Evolutionary conservation across 1,140 invertebrate genomes (phyloP).

Genomic region (Bathynomus jamesi): DNA sequence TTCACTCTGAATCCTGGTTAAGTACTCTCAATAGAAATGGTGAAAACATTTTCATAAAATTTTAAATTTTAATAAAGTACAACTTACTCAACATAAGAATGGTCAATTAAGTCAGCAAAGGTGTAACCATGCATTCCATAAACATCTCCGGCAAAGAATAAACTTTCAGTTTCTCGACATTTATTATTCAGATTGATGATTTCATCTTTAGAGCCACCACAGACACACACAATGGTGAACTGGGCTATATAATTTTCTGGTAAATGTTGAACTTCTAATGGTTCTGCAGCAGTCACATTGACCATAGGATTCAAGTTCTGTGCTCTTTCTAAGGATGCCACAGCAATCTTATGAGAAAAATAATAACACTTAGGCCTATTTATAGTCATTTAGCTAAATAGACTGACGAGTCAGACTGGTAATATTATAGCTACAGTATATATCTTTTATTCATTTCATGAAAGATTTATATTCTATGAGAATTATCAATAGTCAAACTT

Average conservation of each 20-base stretch:
- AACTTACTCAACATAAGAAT: conserved; percentile 80
- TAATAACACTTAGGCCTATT: too few species aligned
- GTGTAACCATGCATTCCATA: conserved; percentile 89
- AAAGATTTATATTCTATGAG: too few species aligned
- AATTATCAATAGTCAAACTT: too few species aligned
- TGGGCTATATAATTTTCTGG: conserved; percentile 58
- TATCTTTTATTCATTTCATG: too few species aligned
- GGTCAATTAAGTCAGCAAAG: conserved; percentile 78
- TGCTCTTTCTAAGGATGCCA: conserved; percentile 64
- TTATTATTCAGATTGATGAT: conserved; percentile 67
- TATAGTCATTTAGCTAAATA: too few species aligned
- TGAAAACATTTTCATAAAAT: too few species aligned
- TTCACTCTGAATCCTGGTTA: too few species aligned
- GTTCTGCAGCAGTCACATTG: conserved; percentile 64
- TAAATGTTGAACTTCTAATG: conserved; percentile 51
- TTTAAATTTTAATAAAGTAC: too few species aligned
- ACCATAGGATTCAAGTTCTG: conserved; percentile 90
- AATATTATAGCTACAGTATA: too few species aligned
- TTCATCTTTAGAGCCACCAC: conserved; percentile 60
- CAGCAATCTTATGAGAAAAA: conserved; percentile 81
- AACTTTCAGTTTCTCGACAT: conserved; percentile 67
- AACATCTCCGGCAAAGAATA: conserved; percentile 83
- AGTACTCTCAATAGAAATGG: too few species aligned
- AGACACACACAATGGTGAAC: conserved; percentile 80
- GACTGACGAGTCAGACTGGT: too few species aligned